Evolutionary conservation across 2,113 vertebrate species (phyloP).

Genomic region (Rhipidura dahli): DNA sequence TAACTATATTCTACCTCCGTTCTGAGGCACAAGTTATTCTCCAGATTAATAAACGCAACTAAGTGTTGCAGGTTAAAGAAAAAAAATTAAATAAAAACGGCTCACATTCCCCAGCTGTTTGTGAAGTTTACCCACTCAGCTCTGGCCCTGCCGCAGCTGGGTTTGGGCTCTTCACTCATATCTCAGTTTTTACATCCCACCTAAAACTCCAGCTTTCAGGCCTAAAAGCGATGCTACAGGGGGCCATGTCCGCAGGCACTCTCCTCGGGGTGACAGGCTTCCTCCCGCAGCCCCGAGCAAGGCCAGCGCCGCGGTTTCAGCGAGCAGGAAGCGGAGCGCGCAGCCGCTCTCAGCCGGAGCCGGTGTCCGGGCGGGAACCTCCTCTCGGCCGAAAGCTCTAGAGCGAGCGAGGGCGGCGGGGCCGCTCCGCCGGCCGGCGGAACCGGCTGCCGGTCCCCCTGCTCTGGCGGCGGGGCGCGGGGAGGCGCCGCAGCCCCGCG

Average conservation of each 20-base stretch:
- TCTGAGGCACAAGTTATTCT: not conserved
- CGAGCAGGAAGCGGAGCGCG: not conserved
- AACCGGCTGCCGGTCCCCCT: not conserved
- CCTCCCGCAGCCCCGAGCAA: not conserved
- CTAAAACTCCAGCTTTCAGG: accelerated
- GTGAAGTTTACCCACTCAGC: not conserved
- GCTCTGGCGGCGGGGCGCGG: not conserved
- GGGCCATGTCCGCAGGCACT: accelerated
- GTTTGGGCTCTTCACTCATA: accelerated
- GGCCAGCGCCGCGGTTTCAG: accelerated
- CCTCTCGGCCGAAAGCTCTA: not conserved
- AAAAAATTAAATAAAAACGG: accelerated
- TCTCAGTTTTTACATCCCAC: accelerated
- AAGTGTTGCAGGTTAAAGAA: not conserved
- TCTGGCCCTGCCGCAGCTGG: not conserved
- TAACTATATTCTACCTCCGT: too few species aligned
- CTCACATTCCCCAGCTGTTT: not conserved
- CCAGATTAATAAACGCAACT: not conserved
- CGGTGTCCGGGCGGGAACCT: not conserved
- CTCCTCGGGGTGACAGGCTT: accelerated
- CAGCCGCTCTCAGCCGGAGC: not conserved
- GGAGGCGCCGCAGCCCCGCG: not conserved
- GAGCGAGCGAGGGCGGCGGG: not conserved
- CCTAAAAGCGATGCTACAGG: accelerated
- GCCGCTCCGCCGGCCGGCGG: not conserved